Conservation (phyloP, 2,113 vertebrate species). For the Camelus bactrianus region DNA sequence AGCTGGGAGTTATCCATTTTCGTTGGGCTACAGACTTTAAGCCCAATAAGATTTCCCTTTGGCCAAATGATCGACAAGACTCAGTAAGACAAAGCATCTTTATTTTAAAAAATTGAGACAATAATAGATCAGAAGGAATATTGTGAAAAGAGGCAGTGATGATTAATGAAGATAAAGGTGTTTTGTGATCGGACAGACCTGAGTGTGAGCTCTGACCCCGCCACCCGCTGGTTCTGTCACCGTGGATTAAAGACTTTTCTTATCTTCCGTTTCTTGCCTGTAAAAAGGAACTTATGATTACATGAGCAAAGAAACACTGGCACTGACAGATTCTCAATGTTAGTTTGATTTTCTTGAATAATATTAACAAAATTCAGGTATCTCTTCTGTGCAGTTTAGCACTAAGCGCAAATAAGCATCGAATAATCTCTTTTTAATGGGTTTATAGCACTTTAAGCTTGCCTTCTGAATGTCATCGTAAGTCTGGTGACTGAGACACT, state of each 20-base stretch:
- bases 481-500: not conserved
- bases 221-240: not conserved
- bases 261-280: not conserved
- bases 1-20: not conserved
- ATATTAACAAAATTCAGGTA: not conserved
- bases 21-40: not conserved
- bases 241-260: not conserved
- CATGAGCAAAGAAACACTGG: not conserved
- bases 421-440: not conserved
- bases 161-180: not conserved
- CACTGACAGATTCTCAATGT: not conserved
- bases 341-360: conserved; percentile 11
- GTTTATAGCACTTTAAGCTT: not conserved
- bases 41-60: not conserved
- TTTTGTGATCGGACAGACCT: not conserved
- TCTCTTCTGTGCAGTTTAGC: not conserved
- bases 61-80: not conserved
- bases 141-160: not conserved
- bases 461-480: not conserved
- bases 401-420: not conserved
- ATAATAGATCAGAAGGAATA: not conserved
- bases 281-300: not conserved
- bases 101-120: not conserved
- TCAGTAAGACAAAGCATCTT: not conserved
- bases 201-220: not conserved